Conservation (phyloP, 2,797 vertebrate genomes). For the Sebastiscus albofasciatus region DNA sequence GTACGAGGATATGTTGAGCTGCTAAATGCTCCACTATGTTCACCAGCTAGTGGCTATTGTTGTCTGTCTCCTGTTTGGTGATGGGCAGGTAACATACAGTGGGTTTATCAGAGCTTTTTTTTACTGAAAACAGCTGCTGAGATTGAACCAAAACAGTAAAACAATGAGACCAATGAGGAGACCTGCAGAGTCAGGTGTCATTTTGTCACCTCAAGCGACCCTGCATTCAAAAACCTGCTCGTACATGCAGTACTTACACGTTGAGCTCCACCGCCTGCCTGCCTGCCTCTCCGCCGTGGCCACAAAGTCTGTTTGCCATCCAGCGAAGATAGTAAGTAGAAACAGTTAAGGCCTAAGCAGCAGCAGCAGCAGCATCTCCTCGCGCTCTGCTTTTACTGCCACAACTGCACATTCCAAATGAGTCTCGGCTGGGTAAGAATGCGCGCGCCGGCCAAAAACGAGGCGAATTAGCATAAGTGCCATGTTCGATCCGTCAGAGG, state of each 20-base stretch:
- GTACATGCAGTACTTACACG: conserved; percentile 5
- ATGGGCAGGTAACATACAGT: rapidly evolving
- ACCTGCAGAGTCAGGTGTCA: neutral
- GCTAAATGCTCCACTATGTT: neutral
- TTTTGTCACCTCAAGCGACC: neutral
- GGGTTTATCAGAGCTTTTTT: too few species aligned
- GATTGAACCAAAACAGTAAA: neutral
- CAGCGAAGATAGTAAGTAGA: conserved; percentile 18
- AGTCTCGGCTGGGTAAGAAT: conserved; percentile 72
- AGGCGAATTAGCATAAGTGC: conserved; percentile 92
- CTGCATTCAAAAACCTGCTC: neutral
- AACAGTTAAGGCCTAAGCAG: conserved; percentile 13
- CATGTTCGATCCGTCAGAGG: conserved; percentile 90
- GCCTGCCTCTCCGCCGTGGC: neutral
- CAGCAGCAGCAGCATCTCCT: conserved; percentile 46
- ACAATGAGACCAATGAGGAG: neutral
- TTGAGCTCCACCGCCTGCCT: neutral
- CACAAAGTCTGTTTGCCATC: conserved; percentile 43
- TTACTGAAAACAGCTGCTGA: neutral
- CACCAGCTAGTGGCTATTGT: rapidly evolving
- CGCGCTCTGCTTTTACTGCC: conserved; percentile 55
- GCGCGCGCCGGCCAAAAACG: conserved; percentile 59
- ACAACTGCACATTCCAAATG: conserved; percentile 78
- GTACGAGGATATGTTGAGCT: neutral
- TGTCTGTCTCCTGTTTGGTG: neutral